Evolutionary conservation across 2,888 invertebrate genomes (phyloP), one percentile per base, ranked within the genome.

Genomic region (Drosophila diplacantha): DNA sequence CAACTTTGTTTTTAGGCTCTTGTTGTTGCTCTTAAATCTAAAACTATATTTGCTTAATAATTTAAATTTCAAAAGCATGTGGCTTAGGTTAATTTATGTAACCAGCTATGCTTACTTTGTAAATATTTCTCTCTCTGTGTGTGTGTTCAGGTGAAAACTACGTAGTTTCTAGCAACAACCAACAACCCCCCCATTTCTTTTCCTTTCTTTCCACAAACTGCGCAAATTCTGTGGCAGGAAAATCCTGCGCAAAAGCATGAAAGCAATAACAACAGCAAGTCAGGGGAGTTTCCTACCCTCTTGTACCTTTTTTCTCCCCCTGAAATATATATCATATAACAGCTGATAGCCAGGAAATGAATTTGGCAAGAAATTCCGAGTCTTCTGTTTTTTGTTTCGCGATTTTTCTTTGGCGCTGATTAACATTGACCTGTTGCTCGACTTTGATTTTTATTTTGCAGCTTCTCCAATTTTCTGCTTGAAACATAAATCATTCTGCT

Each of bases 351-450:
- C 59, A 49, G 60, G 60, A 60, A 60, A 29, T 58, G 14, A 8
- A 5, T 43, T 16, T 20, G 4, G 41, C 54, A 18, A 37, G 8
- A 18, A 26, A 20, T 38, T 50, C 24, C 11, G 18, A 16, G 20
- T 24, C 5, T 2, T 24, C 20, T 2, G 20, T 24, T 26, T 2
- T 7, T 44, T 54, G 20, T 29, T 54, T 43, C 47, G 46, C 44
- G 29, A 39, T 55, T 71, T 62, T 47, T 22, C 34, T 54, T 57
- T 46, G 35, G 16, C 35, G 18, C 35, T 55, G 20, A 16, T 54
- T 50, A 22, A 35, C 68, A 46, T 67, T 79, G 72, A 73, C 79
- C 76, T 73, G 67, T 73, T 77, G 75, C 66, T 71, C 68, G 72
- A 71, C 35, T 71, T 66, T 69, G 58, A 35, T 50, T 55, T 57